These are phyloP conservation scores for Protaetia brevitarsis DNA, from an alignment of 1,140 invertebrate species.

Conservation along the genomic window DNA sequence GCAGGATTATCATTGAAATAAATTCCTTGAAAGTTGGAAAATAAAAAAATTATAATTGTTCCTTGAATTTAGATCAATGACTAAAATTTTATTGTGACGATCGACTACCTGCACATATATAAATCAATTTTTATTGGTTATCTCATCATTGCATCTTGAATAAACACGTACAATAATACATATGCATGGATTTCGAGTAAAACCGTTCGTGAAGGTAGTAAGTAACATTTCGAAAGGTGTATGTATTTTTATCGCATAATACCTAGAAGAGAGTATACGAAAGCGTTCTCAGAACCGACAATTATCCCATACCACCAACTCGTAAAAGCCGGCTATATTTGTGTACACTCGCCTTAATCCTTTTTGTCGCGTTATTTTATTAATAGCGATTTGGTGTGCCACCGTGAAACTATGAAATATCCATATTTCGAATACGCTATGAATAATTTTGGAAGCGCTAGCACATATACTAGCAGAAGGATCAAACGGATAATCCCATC, in stretches of 20 bases:
- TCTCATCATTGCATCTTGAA: background rate
- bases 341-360: background rate
- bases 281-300: conserved; percentile 2
- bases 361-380: too few relatives aligned
- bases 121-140: background rate
- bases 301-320: too few relatives aligned
- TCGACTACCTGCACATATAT: too few relatives aligned
- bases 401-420: too few relatives aligned
- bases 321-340: background rate
- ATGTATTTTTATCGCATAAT: conserved; percentile 9
- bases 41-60: too few relatives aligned
- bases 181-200: background rate
- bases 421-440: too few relatives aligned
- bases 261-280: conserved; percentile 1
- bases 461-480: background rate
- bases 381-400: too few relatives aligned
- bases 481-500: background rate
- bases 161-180: background rate
- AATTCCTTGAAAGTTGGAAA: too few relatives aligned
- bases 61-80: too few relatives aligned
- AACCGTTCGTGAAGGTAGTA: background rate
- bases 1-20: too few relatives aligned
- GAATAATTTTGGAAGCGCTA: too few relatives aligned
- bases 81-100: too few relatives aligned
- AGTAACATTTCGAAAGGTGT: background rate